These are phyloP conservation scores for Calosoma granatense DNA, from an alignment of 1,140 invertebrate species.

Conservation along the genomic window DNA sequence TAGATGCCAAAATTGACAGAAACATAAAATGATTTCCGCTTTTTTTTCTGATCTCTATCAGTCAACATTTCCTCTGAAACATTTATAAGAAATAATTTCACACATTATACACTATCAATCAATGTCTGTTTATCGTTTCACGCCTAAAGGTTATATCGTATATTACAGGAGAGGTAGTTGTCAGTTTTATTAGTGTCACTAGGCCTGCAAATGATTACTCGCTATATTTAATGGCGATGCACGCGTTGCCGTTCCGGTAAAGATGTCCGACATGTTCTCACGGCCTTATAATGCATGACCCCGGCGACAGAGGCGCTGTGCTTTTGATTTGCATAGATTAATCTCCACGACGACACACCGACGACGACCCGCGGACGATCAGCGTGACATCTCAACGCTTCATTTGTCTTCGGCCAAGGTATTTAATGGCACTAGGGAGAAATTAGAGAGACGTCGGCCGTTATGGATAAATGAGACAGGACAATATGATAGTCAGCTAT, in stretches of 20 bases:
- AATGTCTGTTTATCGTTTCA: neutral
- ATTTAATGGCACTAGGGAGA: neutral
- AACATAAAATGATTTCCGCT: too few relatives aligned
- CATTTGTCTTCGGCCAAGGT: neutral
- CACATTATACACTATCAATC: neutral
- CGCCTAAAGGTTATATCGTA: neutral
- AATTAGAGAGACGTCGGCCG: neutral
- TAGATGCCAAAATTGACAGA: too few relatives aligned
- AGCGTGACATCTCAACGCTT: neutral
- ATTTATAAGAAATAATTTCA: too few relatives aligned
- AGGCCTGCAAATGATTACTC: neutral
- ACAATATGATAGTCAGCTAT: too few relatives aligned
- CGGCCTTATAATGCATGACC: neutral
- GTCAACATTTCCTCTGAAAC: too few relatives aligned
- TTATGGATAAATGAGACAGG: neutral
- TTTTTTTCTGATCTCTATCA: too few relatives aligned
- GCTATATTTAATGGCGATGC: neutral
- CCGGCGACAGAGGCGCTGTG: neutral
- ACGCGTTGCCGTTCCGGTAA: too few relatives aligned
- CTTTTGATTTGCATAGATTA: neutral
- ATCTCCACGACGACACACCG: neutral
- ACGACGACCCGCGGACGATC: too few relatives aligned
- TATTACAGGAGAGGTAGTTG: neutral
- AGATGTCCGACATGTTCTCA: too few relatives aligned
- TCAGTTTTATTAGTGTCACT: neutral